A percentile compares a stretch with the other conserved stretches of the same genome.
These are phyloP conservation scores for Clunio marinus DNA, from an alignment of 2,888 invertebrate species.

Conservation along the genomic window DNA sequence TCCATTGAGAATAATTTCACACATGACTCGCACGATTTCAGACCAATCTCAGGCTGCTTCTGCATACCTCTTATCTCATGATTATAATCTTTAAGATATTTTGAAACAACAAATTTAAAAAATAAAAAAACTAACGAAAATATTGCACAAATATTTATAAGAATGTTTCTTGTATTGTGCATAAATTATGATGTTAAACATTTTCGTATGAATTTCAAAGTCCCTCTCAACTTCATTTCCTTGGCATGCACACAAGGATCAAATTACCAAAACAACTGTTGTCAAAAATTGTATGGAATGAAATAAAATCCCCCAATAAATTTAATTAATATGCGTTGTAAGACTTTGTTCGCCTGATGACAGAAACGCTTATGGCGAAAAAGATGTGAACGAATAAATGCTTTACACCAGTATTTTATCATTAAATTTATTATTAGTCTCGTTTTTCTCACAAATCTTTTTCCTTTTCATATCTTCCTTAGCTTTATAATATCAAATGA, in stretches of 20 bases:
- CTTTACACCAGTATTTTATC: slow-evolving; percentile 32
- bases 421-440: slow-evolving; percentile 27
- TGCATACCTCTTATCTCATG: slow-evolving; percentile 25
- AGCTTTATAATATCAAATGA: neutral
- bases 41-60: slow-evolving; percentile 1
- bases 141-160: neutral
- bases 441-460: neutral
- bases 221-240: too few species aligned
- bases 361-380: slow-evolving; percentile 31
- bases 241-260: too few species aligned
- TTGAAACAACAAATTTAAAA: neutral
- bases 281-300: too few species aligned
- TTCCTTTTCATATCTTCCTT: neutral
- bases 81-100: slow-evolving; percentile 21
- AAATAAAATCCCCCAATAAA: slow-evolving; percentile 27
- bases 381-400: neutral
- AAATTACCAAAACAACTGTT: too few species aligned
- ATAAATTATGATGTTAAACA: slow-evolving; percentile 26
- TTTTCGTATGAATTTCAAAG: neutral
- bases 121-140: neutral
- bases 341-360: slow-evolving; percentile 22
- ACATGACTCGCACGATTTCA: neutral
- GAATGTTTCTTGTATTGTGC: slow-evolving; percentile 2
- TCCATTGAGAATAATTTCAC: slow-evolving; percentile 4
- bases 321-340: slow-evolving; percentile 25